phyloP scores from a whole-genome alignment of 2,797 vertebrate genomes.

The Pseudopleuronectes americanus region DNA sequence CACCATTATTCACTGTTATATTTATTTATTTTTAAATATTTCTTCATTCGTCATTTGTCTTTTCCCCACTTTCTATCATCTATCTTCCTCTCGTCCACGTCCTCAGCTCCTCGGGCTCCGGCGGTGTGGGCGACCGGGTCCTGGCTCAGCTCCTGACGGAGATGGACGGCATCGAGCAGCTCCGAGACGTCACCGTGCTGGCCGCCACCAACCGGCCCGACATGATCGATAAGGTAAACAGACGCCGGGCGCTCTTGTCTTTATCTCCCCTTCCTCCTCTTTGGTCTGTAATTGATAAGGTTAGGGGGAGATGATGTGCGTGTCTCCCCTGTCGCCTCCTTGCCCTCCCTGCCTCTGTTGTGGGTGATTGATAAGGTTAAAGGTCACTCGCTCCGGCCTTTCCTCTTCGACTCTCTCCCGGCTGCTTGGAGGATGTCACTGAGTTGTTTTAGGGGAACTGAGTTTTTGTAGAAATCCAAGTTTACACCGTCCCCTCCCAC shows the following conservation, averaged over 20 bases:
- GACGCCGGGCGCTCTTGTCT: conserved; percentile 40
- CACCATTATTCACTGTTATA: background rate
- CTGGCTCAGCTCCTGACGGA: conserved; percentile 96
- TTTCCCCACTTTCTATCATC: conserved; percentile 31
- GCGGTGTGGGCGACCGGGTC: conserved; percentile 92
- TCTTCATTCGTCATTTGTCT: background rate
- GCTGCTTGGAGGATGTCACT: conserved; percentile 16
- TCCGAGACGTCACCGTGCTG: conserved; percentile 92
- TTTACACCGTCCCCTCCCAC: no score
- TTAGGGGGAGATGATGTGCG: conserved; percentile 42
- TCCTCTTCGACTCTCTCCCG: conserved; percentile 39
- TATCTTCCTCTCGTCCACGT: conserved; percentile 14
- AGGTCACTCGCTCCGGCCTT: conserved; percentile 44
- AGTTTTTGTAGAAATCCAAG: background rate
- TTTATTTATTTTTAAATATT: background rate
- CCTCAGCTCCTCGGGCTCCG: conserved; percentile 86
- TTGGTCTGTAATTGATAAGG: conserved; percentile 72
- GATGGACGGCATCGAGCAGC: conserved; percentile 97
- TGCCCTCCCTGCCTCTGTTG: conserved; percentile 49
- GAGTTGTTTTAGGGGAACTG: conserved; percentile 6
- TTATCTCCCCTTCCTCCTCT: conserved; percentile 57
- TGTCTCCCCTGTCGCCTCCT: conserved; percentile 46
- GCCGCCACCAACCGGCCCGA: conserved; percentile 98
- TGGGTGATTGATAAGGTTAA: conserved; percentile 72
- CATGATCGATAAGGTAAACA: conserved; percentile 95